Base-by-base conservation (phyloP, 1,140 invertebrate species). In the Heliconius nattereri region DNA sequence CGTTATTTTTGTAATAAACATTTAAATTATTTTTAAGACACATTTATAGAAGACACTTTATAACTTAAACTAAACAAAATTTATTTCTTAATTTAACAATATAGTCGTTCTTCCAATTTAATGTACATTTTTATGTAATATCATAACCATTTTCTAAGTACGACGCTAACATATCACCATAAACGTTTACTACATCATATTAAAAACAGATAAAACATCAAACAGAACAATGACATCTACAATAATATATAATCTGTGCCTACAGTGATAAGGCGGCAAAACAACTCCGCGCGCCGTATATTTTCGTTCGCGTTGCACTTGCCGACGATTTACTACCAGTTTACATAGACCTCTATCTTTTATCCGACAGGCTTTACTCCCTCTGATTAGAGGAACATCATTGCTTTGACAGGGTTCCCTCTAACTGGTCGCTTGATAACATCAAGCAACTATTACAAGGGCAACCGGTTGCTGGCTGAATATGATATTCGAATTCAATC, bases 361-460 rank as follows among this genome's bases (percentile, higher is more conserved):
- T 71, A 76, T 76, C 37, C 72, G 76, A 83, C 40, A 73, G 71
- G 66, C 85, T 81, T 86, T 92, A 89, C 78, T 60, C 1, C 76
- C 23, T 57, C 16, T n/a, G 11, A 1, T 81, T 85, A 90, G 87
- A 84, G 71, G 80, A 79, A 85, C 66, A 57, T 49, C 73, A 66
- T 57, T 71, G 60, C 85, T 85, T 82, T 88, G 86, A 92, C 90
- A 90, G 19, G 78, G 89, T 72, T 89, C 91, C 74, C 23, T 3
- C 52, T 81, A 85, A 85, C 74, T 91, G 89, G 90, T 74, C 83
- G 79, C 86, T 83, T 92, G 91, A 94, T 94, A 93, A 92, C 92
- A 93, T 91, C 91, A 89, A 89, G 89, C 91, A 94, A 94, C 92
- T 94, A 94, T 94, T 93, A 94, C 91, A 94, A 94, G 92, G 92